Conservation (phyloP, 1,140 invertebrate species). For the Amphibalanus amphitrite region DNA sequence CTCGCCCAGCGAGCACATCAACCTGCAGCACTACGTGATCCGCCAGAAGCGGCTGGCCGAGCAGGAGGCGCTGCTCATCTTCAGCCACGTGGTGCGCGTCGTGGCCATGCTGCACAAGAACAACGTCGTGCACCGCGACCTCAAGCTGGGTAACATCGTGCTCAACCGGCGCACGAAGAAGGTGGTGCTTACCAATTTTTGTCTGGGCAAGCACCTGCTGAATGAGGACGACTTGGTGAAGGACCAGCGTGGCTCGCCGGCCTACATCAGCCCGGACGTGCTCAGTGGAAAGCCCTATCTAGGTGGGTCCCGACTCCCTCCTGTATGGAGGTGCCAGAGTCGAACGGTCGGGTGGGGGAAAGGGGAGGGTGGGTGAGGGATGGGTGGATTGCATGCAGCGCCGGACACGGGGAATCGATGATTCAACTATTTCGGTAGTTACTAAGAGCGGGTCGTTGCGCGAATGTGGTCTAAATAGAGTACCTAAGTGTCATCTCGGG, state of each 20-base stretch:
- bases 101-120: constrained; percentile 57
- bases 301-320: constrained; percentile 24
- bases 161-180: constrained; percentile 48
- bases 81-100: constrained; percentile 54
- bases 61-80: constrained; percentile 54
- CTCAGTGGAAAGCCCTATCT: constrained; percentile 52
- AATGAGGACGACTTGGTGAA: constrained; percentile 53
- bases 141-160: constrained; percentile 64
- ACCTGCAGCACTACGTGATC: constrained; percentile 65
- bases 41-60: constrained; percentile 59
- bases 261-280: constrained; percentile 70
- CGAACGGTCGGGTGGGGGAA: no score
- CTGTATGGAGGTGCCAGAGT: background rate
- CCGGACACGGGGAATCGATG: no score
- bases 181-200: constrained; percentile 63
- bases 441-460: no score
- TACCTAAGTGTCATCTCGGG: no score
- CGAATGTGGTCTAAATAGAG: no score
- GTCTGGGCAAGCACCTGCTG: constrained; percentile 56
- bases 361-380: background rate
- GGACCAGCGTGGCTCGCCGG: constrained; percentile 65
- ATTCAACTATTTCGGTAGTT: no score
- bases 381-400: no score
- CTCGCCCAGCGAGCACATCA: constrained; percentile 46
- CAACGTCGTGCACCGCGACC: constrained; percentile 64